These are phyloP conservation scores for Melieria picta DNA, from an alignment of 2,888 invertebrate genomes.

Conservation along the genomic window DNA sequence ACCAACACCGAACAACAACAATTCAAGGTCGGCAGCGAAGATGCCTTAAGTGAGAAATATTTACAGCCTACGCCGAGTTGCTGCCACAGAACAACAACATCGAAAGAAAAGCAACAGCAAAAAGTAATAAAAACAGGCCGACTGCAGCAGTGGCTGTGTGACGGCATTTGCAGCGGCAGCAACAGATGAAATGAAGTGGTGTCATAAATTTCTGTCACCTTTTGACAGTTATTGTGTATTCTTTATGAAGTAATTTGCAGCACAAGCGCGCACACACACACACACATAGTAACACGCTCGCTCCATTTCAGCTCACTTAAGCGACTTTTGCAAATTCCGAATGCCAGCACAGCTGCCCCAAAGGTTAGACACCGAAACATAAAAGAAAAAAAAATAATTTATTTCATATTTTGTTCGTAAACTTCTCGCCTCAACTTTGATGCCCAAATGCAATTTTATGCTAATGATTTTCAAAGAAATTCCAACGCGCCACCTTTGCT, in stretches of 20 bases:
- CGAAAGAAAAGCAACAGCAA: neutral
- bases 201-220: conserved; percentile 27
- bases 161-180: neutral
- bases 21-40: neutral
- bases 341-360: conserved; percentile 4
- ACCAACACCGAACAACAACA: no score
- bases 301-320: no score
- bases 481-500: neutral
- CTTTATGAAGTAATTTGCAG: conserved; percentile 22
- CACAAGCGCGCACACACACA: neutral
- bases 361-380: neutral
- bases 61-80: neutral
- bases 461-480: conserved; percentile 1
- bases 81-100: neutral
- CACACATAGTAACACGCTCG: no score
- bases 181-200: conserved; percentile 24
- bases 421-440: neutral
- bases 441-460: neutral
- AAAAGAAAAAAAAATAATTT: neutral
- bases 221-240: conserved; percentile 14
- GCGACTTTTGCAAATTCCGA: no score
- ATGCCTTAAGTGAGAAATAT: neutral
- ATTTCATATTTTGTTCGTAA: neutral
- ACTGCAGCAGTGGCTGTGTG: neutral
- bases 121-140: no score